These are phyloP conservation scores for Alligator sinensis DNA, from an alignment of 2,113 vertebrate species.

Conservation along the genomic window DNA sequence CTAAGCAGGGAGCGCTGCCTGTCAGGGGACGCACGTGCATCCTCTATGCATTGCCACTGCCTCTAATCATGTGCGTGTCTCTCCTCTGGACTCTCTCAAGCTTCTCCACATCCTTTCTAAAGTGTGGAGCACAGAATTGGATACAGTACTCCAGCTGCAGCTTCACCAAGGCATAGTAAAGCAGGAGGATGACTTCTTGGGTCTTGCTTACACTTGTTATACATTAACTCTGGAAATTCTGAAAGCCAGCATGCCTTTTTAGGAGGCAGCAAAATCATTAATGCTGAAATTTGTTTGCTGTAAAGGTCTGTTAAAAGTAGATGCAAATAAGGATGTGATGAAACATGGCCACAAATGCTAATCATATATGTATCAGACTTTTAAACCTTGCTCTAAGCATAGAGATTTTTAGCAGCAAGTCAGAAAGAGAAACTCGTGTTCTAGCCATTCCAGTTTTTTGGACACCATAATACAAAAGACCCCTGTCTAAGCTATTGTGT, in stretches of 20 bases:
- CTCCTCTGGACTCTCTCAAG: too few relatives aligned
- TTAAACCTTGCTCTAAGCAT: background rate
- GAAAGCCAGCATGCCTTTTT: background rate
- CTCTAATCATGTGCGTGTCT: too few relatives aligned
- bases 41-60: too few relatives aligned
- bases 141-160: too few relatives aligned
- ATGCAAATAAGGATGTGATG: background rate
- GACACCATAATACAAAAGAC: background rate
- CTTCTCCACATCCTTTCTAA: too few relatives aligned
- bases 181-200: too few relatives aligned
- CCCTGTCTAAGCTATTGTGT: background rate
- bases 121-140: too few relatives aligned
- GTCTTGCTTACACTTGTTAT: too few relatives aligned
- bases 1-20: too few relatives aligned
- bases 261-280: background rate
- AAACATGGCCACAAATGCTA: background rate
- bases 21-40: too few relatives aligned
- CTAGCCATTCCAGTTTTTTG: background rate
- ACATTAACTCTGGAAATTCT: background rate
- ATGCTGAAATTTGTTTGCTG: background rate
- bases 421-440: background rate
- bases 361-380: background rate
- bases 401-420: background rate
- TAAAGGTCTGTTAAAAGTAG: background rate
- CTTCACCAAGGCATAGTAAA: too few relatives aligned